phyloP scores from a whole-genome alignment of 1,140 invertebrate genomes.

The Patella vulgata region DNA sequence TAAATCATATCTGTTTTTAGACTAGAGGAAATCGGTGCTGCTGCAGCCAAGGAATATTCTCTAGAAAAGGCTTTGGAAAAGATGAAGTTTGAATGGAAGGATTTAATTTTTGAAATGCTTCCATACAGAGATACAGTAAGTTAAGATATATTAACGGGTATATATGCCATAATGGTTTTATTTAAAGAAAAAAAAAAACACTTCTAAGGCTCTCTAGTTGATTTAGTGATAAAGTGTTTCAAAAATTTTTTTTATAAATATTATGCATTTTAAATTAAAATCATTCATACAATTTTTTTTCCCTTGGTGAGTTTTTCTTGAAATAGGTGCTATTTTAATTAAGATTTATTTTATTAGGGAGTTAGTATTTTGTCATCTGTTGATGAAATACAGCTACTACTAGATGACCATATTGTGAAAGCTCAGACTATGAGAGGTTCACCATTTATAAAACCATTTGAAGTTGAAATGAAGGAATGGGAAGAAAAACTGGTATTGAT shows the following conservation, averaged over 20 bases:
- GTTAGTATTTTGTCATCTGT: constrained; percentile 65
- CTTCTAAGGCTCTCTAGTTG: too few relatives aligned
- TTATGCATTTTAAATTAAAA: too few relatives aligned
- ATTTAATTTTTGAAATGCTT: constrained; percentile 64
- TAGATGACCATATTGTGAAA: constrained; percentile 69
- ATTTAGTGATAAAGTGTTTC: too few relatives aligned
- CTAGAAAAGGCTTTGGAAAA: constrained; percentile 66
- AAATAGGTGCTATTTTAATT: too few relatives aligned
- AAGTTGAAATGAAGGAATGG: constrained; percentile 72
- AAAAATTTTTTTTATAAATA: too few relatives aligned
- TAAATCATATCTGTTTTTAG: constrained; percentile 53
- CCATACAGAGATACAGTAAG: constrained; percentile 73
- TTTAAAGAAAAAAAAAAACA: too few relatives aligned
- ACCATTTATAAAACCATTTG: constrained; percentile 68
- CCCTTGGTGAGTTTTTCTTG: not conserved
- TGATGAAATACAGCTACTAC: constrained; percentile 67
- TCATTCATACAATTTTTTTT: too few relatives aligned
- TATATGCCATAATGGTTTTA: too few relatives aligned
- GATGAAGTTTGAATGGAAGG: constrained; percentile 68
- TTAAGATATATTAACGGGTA: constrained; percentile 32
- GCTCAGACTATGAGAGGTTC: constrained; percentile 68
- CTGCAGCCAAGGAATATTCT: constrained; percentile 67
- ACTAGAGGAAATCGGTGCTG: constrained; percentile 66
- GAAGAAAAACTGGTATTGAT: constrained; percentile 66
- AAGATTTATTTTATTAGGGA: too few relatives aligned